Evolutionary conservation across 1,140 invertebrate species (phyloP), one percentile per base, ranked within the genome.

Genomic region (Bathynomus jamesi): DNA sequence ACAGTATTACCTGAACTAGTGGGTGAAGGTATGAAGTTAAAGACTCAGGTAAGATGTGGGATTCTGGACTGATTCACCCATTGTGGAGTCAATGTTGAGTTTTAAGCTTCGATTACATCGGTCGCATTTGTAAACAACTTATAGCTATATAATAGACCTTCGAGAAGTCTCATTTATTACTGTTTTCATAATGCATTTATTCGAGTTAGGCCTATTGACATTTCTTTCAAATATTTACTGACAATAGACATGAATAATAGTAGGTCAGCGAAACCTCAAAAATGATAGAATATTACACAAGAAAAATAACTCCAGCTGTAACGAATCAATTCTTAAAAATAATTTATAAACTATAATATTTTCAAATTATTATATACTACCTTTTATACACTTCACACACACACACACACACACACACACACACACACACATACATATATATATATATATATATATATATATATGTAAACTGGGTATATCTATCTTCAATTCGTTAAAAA

Each of bases 71-170:
- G n/a, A n/a, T n/a, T n/a, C n/a, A n/a, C n/a, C 11, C 40, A 53
- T 53, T 53, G 40, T 53, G 40, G 21, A 53, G 40, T 53, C 40
- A 53, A 53, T 53, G 40, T 53, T 53, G 40, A 53, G 40, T 53
- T 53, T 40, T 53, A 53, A 17, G 40, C 40, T 53, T 21, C 11
- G 40, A 53, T 53, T 53, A n/a, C 2, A 3, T 5, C 40, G 40
- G 40, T 53, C 40, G 40, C 40, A 53, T 53, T 53, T 53, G 40
- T 53, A 53, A 53, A 53, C 40, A 53, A 53, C 40, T 53, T 53
- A 53, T 53, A 21, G 40, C 40, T 3, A 53, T 53, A 53, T 53
- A 53, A 53, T 53, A 5, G 40, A 53, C 40, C 40, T 21, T 17
- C 13, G 40, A 17, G 17, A 53, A 17, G 40, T 21, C 40, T 53